These are phyloP conservation scores for Ophioninae sp. DNA, from an alignment of 2,888 invertebrate species.

Conservation along the genomic window DNA sequence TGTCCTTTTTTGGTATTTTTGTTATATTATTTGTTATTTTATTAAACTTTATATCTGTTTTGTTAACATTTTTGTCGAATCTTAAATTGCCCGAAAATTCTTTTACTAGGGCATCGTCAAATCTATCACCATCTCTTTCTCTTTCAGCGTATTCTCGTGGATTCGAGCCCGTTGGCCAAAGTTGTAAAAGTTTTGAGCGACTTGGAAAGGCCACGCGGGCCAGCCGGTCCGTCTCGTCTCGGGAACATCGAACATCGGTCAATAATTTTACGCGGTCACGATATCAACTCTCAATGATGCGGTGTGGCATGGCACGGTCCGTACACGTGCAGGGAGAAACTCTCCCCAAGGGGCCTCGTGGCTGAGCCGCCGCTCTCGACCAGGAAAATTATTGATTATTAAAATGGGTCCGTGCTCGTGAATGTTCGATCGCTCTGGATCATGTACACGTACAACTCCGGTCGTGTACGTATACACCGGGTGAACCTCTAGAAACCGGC, in stretches of 20 bases:
- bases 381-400: conserved; percentile 77
- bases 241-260: conserved; percentile 60
- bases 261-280: conserved; percentile 63
- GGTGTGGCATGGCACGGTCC: conserved; percentile 69
- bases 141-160: background rate
- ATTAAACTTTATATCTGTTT: too few species aligned
- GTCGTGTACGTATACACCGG: background rate
- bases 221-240: conserved; percentile 20
- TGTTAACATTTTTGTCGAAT: too few species aligned
- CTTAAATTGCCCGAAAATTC: too few species aligned
- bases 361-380: conserved; percentile 48
- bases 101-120: too few species aligned
- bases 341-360: conserved; percentile 48
- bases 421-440: conserved; percentile 46
- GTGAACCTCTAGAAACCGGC: conserved; percentile 13
- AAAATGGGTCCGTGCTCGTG: conserved; percentile 69
- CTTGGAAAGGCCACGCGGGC: conserved; percentile 30
- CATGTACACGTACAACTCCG: conserved; percentile 1
- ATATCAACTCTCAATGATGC: conserved; percentile 60
- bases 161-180: conserved; percentile 1
- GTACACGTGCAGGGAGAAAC: conserved; percentile 71
- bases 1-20: too few species aligned
- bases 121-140: background rate
- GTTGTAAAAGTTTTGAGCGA: conserved; percentile 53
- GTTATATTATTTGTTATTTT: too few species aligned